Base-by-base conservation (phyloP, 2,113 vertebrate species). In the Spea multiplicata region DNA sequence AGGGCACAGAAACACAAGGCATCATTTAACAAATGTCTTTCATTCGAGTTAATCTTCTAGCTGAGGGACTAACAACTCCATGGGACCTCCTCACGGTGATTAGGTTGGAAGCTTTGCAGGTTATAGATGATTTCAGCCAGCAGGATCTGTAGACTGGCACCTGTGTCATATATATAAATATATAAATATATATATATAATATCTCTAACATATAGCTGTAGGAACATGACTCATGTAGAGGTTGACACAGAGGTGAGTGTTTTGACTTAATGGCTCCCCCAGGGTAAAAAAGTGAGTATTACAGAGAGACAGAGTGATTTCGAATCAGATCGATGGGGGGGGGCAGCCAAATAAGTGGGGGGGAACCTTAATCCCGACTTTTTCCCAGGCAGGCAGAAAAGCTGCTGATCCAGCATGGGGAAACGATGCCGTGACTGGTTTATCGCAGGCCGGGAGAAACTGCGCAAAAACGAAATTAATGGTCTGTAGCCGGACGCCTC, bases 401-500 rank as follows among this genome's bases (percentile, higher is more conserved):
- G 69, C 76, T 78, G 67, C 76, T 78, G 69, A 78, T 64, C 55
- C 55, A 53, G 69, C 67, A 70, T 14, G 13, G 47, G 17, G 64
- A 75, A n/a, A 45, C 44, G 10, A 44, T 16, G 64, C 65, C 55
- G 74, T 75, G 74, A 67, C 74, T 75, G 48, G 64, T 75, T 75
- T 75, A 75, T 75, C 48, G 74, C 48, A 55, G 74, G 48, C 49
- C 47, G 48, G 49, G 48, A 75, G 74, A 75, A 66, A 45, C 12
- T 45, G 48, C 74, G 16, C 44, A 55, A 6, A 46, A 55, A 6
- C n/a, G 44, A 64, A 66, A 55, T 55, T 66, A 67, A 75, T 67
- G 30, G 74, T 12, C 74, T 64, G 50, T 75, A 67, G 50, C 48
- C 45, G 64, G 50, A 75, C 50, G 48, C 17, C 74, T 67, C 62